Base-by-base conservation (phyloP, 2,888 invertebrate species). In the Dolomedes plantarius region DNA sequence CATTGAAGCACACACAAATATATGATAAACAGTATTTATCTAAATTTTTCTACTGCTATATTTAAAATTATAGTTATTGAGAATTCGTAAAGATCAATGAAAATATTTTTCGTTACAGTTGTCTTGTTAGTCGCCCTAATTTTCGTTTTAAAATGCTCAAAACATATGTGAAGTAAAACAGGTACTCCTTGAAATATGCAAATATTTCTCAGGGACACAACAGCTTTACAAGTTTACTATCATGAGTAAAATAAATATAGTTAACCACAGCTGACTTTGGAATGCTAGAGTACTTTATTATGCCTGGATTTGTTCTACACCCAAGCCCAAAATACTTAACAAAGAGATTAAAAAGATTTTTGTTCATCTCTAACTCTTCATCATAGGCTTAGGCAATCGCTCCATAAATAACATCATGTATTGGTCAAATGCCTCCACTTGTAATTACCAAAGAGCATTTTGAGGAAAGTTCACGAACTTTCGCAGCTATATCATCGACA, bases 1-100 rank as follows among this genome's bases (percentile, higher is more conserved):
- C 99, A 91, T 99, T 99, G 91, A 99, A 99, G 31, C 97, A 96
- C 36, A 99, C 91, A 90, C 97, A 97, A 19, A 97, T 92, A 91
- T 97, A 95, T 77, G 81, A 69, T 27, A 68, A 5, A 7, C 62
- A 71, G 41, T 79, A 65, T 19, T 29, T 11, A 5, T 11, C 31
- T 13, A 79, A 91, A 93, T 86, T 91, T 90, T 23, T 91, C 90
- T 31, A 93, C 93, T 5, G 93, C 91, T 65, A 91, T 89, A 87
- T 93, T 92, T 50, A 93, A 89, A 27, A 90, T 90, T 87, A 91
- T 89, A 1, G 93, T 92, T 56, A 89, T 31, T 36, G 83, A 82
- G 65, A 88, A 87, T 72, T 89, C 89, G 75, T 87, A 86, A 7
- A 74, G 13, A 9, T 46, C 50, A n/a, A 89, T 11, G 71, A 73